Evolutionary conservation across 2,797 vertebrate genomes (phyloP).

Genomic region (Muscicapa striata): DNA sequence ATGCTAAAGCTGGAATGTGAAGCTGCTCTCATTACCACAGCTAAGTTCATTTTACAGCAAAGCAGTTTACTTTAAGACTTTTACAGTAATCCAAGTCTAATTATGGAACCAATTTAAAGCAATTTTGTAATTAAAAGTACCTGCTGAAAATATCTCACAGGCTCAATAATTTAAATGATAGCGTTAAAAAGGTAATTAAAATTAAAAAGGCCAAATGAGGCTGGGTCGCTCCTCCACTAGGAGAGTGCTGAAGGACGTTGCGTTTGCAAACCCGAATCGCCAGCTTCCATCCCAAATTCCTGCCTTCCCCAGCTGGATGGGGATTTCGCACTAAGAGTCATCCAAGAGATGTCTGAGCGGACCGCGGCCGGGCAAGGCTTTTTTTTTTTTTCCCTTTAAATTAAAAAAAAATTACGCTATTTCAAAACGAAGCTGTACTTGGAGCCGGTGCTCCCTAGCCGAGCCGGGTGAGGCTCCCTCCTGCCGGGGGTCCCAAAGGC

Average conservation of each 20-base stretch:
- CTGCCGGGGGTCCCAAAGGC: neutral
- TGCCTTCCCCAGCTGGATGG: neutral
- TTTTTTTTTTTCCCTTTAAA: neutral
- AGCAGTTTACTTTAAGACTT: slow-evolving; percentile 54
- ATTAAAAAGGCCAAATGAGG: neutral
- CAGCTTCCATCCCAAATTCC: neutral
- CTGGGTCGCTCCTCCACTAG: neutral
- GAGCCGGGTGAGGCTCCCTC: neutral
- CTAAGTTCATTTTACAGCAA: slow-evolving; percentile 48
- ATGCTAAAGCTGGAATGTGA: neutral
- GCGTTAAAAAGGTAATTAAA: slow-evolving; percentile 48
- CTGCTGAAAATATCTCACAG: slow-evolving; percentile 48
- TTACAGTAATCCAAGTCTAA: slow-evolving; percentile 36
- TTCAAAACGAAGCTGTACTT: neutral
- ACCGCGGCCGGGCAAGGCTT: neutral
- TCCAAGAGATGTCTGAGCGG: neutral
- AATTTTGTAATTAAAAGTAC: slow-evolving; percentile 57
- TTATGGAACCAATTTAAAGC: slow-evolving; percentile 44
- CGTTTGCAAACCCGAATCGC: neutral
- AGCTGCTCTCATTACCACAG: neutral
- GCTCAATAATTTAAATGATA: slow-evolving; percentile 14
- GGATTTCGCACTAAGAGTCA: neutral
- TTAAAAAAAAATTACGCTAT: neutral
- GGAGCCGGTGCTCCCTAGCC: neutral
- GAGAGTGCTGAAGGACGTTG: slow-evolving; percentile 23